phyloP scores from a whole-genome alignment of 2,888 invertebrate genomes.

The Metallyticus violacea region DNA sequence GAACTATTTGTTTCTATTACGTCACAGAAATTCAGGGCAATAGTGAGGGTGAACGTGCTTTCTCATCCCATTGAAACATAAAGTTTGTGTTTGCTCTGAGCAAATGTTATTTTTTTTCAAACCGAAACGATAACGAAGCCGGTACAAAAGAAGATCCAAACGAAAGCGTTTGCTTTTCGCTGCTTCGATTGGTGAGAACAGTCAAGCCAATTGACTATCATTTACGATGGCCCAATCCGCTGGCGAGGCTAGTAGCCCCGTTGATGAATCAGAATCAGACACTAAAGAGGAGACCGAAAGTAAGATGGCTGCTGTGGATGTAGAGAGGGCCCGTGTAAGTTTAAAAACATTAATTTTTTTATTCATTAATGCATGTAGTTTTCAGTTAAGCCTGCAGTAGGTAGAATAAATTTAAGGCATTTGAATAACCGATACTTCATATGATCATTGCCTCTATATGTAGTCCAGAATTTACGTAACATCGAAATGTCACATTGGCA shows the following conservation, averaged over 20 bases:
- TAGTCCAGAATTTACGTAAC: no score
- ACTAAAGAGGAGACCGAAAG: neutral
- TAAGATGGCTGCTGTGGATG: slow-evolving; percentile 59
- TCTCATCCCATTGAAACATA: neutral
- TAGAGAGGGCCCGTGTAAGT: slow-evolving; percentile 30
- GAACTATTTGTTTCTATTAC: no score
- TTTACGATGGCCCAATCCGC: neutral
- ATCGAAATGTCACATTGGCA: no score
- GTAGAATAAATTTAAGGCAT: no score
- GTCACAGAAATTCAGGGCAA: neutral
- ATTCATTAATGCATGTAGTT: neutral
- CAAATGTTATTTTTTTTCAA: neutral
- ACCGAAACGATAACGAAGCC: neutral
- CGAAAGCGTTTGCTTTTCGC: neutral
- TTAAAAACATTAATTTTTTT: neutral
- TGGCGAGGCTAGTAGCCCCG: neutral
- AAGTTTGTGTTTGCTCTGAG: neutral
- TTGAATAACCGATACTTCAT: no score
- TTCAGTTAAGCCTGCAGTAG: neutral
- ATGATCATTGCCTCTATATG: no score
- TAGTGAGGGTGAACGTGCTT: neutral
- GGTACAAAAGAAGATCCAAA: neutral
- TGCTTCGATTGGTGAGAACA: neutral
- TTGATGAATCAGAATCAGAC: neutral
- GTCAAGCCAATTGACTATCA: neutral